Conservation (phyloP, 1,140 invertebrate species). For the Bicyclus anynana region DNA sequence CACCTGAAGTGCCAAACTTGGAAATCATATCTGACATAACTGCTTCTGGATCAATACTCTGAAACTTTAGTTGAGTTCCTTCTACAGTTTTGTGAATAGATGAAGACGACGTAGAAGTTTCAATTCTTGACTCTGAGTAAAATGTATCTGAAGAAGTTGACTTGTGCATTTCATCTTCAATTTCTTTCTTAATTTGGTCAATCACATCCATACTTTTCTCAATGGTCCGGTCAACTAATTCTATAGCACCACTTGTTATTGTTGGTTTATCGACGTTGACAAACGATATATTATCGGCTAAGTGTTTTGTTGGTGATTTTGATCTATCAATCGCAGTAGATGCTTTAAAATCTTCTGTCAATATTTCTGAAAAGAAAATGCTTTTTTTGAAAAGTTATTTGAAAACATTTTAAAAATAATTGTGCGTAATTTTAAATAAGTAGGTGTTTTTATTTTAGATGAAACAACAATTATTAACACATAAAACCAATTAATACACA, state of each 20-base stretch:
- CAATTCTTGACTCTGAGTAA: conserved; percentile 55
- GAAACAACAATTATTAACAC: background rate
- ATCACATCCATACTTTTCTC: conserved; percentile 72
- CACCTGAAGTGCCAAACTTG: conserved; percentile 49
- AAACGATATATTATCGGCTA: conserved; percentile 68
- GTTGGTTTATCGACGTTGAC: conserved; percentile 73
- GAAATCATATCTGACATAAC: conserved; percentile 68
- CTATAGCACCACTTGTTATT: conserved; percentile 63
- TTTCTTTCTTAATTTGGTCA: conserved; percentile 70
- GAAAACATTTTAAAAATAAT: background rate
- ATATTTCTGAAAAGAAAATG: conserved; percentile 60
- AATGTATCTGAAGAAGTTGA: conserved; percentile 58
- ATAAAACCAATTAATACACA: background rate
- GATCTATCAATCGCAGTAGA: conserved; percentile 53
- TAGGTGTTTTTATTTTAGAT: background rate
- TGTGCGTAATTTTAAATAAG: background rate
- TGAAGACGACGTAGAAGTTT: conserved; percentile 65
- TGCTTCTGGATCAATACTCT: conserved; percentile 59
- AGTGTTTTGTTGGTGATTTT: conserved; percentile 70
- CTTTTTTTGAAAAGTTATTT: background rate
- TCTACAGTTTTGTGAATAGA: conserved; percentile 64
- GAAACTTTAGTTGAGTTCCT: conserved; percentile 57
- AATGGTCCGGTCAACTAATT: conserved; percentile 68
- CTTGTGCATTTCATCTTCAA: conserved; percentile 66
- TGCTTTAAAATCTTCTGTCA: conserved; percentile 52